Base-by-base conservation (phyloP, 1,140 invertebrate species). In the Muscidifurax raptorellus region DNA sequence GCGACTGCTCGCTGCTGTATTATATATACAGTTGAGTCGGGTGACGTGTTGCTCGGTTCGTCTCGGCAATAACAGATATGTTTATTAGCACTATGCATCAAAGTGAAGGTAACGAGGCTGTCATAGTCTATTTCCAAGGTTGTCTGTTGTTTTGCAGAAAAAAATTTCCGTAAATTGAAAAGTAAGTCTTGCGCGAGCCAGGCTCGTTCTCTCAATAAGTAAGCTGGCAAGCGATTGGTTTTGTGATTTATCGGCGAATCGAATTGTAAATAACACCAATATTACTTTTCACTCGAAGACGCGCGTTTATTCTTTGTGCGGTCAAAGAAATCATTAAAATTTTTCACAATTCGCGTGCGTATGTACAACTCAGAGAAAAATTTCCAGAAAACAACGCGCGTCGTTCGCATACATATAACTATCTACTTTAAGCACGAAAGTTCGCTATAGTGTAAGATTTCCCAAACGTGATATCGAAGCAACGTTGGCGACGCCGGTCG, bases 81-180 rank as follows among this genome's bases (percentile, higher is more conserved):
- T 89, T 89, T 89, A 89, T 88, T 89, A 88, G 86, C 85, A 85
- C 87, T 86, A 86, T 88, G 84, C 85, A 87, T 88, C 88, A 89
- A 86, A 81, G 59, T 76, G 74, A 67, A 88, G 88, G 81, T 89
- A 89, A 89, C 87, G 80, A 87, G 86, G 86, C 85, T 89, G 88
- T 88, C 88, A 80, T 71, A 82, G 52, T 59, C 12, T 36, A 69
- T n/a, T 83, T 86, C 72, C 69, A 87, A 87, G 84, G 64, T 86
- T 87, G 86, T 87, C 86, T 59, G 22, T 59, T 59, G 6, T 59
- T n/a, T 59, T 59, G 59, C 82, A 52, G 75, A 78, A 82, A 86
- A 64, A 66, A 28, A 78, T 30, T 27, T 27, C 25, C 7, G 22
- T n/a, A 32, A 25, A n/a, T 64, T 12, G 52, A 69, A 69, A 36